Base-by-base conservation (phyloP, 2,113 vertebrate genomes). In the Limnothrissa miodon region DNA sequence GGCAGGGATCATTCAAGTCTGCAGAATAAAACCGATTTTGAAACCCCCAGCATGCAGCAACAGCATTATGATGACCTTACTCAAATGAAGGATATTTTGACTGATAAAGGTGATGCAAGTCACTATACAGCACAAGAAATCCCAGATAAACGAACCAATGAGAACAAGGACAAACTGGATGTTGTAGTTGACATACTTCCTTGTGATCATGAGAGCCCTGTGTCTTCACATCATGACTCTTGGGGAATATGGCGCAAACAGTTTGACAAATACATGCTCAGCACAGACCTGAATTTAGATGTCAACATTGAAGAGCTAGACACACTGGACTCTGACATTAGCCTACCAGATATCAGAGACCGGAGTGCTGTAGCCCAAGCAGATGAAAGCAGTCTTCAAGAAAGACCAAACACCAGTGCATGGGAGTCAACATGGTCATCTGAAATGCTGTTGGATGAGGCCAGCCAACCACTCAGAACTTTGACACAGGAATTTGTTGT, bases 401-500 rank as follows among this genome's bases (percentile, higher is more conserved):
- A 29, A 70, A 36, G 33, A 29, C 36, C 9, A 29, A 10, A 74
- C 15, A 36, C 66, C 66, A 36, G 4, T 21, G 33, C 29, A 74
- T 36, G 29, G 33, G 66, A 74, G 25, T 17, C 29, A 74, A 5
- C 66, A 36, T 74, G 66, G 66, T 29, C 29, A 74, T 39, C 13
- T 15, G 66, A 74, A 36, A 74, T 15, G 10, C 25, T 33, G 29
- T 74, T 36, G 25, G 66, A 74, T 33, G 66, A 33, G 33, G 11
- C 13, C 29, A 33, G 29, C 29, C 66, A 15, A 74, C 29, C 33
- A 2, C 66, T 10, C 29, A 36, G 66, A 86, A 80, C 36, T 81
- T 86, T 86, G 42, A 79, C 81, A 85, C 42, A 46, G 10, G 81
- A 86, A 39, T 33, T 74, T 23, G 45, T 79, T 46, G 86, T 87